Base-by-base conservation (phyloP, 1,140 invertebrate genomes). In the Euborellia annulipes region DNA sequence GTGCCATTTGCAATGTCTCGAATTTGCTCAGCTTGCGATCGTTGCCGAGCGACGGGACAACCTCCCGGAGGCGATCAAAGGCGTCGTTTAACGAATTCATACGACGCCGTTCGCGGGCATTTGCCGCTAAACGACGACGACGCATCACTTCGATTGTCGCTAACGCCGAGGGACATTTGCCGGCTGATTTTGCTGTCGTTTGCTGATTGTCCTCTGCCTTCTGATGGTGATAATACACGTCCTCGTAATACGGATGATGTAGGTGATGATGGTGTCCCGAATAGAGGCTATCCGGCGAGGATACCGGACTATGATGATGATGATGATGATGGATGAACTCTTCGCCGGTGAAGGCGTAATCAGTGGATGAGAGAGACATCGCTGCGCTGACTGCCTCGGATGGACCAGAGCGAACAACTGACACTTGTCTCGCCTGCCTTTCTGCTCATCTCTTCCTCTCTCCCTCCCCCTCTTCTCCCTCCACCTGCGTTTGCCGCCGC, bases 1-100 rank as follows among this genome's bases (percentile, higher is more conserved):
- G 85, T 0, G 85, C 85, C 83, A 89, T 86, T 67, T 88, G 84
- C 9, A 90, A 62, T 0, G 85, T 88, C 59, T 90, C 85, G 57
- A 82, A 88, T 62, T 90, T 90, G 52, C 82, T 86, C 3, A 89
- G 64, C 57, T 85, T 83, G 50, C 82, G 74, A 53, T 88, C 81
- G 20, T 78, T 74, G 2, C 79, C 79, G 13, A 82, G 64, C 41
- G 72, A 75, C 0, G 85, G 85, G 14, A 90, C 78, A n/a, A 88
- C 84, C 54, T 82, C 75, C 14, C 85, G 68, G 6, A 89, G 58
- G 52, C 73, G 68, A 57, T 88, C 83, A 58, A 87, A 88, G 0
- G 85, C 84, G 39, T 82, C 78, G 58, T 87, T 87, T 18, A 88
- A 59, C 3, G 80, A 79, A 55, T 84, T 83, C 85, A 88, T 88